Conservation (phyloP, 2,113 vertebrate species). For the Synodontis membranacea region DNA sequence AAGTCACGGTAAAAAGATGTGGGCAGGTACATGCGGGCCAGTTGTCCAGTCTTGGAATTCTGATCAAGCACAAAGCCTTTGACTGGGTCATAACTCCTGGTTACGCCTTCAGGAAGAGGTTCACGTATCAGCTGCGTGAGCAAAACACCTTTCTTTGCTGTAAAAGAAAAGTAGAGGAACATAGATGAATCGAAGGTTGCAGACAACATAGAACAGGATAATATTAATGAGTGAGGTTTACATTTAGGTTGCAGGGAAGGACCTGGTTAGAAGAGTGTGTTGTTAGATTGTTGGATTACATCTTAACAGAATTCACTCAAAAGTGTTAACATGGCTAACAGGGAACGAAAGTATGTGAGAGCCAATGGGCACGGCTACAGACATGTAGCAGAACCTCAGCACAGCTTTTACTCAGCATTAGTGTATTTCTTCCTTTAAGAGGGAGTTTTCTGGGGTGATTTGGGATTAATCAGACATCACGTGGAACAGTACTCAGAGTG, state of each 20-base stretch:
- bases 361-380: background rate
- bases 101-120: conserved; percentile 77
- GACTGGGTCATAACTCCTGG: conserved; percentile 71
- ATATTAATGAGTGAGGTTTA: conserved; percentile 16
- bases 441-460: background rate
- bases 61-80: conserved; percentile 78
- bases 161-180: conserved; percentile 50
- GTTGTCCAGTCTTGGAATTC: conserved; percentile 78
- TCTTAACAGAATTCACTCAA: background rate
- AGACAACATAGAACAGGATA: background rate
- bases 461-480: background rate
- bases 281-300: conserved; percentile 48
- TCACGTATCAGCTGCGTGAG: conserved; percentile 87
- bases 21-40: conserved; percentile 81
- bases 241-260: conserved; percentile 54
- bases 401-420: conserved; percentile 14
- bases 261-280: conserved; percentile 61
- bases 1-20: conserved; percentile 87
- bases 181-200: background rate
- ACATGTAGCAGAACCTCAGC: background rate
- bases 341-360: background rate
- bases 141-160: conserved; percentile 79
- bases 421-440: background rate
- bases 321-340: background rate
- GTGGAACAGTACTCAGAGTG: background rate